Evolutionary conservation across 2,797 vertebrate genomes (phyloP), one percentile per base, ranked within the genome.

Genomic region (Gouania willdenowi): DNA sequence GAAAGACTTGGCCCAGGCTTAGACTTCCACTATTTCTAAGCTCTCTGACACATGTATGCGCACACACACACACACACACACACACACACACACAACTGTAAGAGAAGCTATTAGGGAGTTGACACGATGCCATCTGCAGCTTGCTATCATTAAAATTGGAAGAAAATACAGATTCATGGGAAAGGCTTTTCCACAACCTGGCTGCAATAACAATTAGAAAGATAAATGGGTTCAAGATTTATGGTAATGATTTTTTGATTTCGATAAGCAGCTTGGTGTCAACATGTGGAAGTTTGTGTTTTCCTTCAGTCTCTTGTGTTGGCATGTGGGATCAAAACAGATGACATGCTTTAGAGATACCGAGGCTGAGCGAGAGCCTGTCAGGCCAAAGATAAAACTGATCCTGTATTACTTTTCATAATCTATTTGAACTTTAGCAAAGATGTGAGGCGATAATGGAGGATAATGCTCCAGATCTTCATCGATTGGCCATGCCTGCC

Each of bases 351-450:
- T 43, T 36, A 31, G 40, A 31, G 8, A 65, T 32, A 26, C 14
- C 2, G 6, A 47, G 24, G 21, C 1, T 44, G 26, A 48, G 43
- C 12, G 18, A 22, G 28, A 42, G 30, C 45, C 53, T 78, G 53
- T 66, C 55, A 62, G 41, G 25, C 34, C 35, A 59, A 15, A 61
- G 51, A 69, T 51, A 45, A 76, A 34, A 38, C 44, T 66, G 69
- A 80, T 24, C 69, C 52, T 41, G 49, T 69, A 75, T 79, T 81
- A 64, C 36, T 71, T 65, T 71, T 67, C 41, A 65, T 84, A 81
- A 82, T 81, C 70, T 69, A 51, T 40, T 43, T 71, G 62, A 80
- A 81, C 72, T 80, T 72, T 75, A 68, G 56, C 71, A 58, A 59
- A 11, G 48, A 70, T 62, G 68, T 79, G 71, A 74, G 24, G 31